Percentiles rank a stretch among this genome's conserved stretches.
Evolutionary conservation across 2,113 vertebrate genomes (phyloP).

Genomic region (Scatophagus argus): DNA sequence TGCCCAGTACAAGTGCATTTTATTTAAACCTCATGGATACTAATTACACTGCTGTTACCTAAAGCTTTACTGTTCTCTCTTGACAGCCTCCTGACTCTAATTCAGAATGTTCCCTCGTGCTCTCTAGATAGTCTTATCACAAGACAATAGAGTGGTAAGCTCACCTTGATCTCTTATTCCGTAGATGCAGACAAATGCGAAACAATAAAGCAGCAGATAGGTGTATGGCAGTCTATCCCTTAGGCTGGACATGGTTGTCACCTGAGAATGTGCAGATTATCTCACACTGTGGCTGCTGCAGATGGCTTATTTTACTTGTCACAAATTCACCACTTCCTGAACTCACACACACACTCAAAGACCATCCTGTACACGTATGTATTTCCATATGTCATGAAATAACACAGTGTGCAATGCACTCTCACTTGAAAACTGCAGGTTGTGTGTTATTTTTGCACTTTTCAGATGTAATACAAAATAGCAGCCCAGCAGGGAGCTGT

Average conservation of each 20-base stretch:
- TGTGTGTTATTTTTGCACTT: not conserved
- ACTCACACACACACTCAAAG: not conserved
- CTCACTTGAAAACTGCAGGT: not conserved
- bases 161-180: conserved; percentile 47
- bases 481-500: not conserved
- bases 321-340: not conserved
- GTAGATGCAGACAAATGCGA: conserved; percentile 13
- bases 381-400: not conserved
- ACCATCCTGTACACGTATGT: no score
- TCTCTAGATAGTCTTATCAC: not conserved
- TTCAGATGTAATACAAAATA: not conserved
- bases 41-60: not conserved
- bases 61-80: not conserved
- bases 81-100: not conserved
- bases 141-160: not conserved
- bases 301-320: not conserved
- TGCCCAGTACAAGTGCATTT: no score
- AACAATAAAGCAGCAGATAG: conserved; percentile 22
- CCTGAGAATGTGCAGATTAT: not conserved
- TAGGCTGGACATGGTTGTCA: conserved; percentile 3
- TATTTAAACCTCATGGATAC: no score
- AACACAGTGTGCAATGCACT: not conserved
- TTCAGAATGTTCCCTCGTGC: not conserved
- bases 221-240: not conserved
- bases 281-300: not conserved